A percentile compares a stretch with the other conserved stretches of the same genome.
phyloP scores from a whole-genome alignment of 2,797 vertebrate species.

The Babyrousa celebensis region DNA sequence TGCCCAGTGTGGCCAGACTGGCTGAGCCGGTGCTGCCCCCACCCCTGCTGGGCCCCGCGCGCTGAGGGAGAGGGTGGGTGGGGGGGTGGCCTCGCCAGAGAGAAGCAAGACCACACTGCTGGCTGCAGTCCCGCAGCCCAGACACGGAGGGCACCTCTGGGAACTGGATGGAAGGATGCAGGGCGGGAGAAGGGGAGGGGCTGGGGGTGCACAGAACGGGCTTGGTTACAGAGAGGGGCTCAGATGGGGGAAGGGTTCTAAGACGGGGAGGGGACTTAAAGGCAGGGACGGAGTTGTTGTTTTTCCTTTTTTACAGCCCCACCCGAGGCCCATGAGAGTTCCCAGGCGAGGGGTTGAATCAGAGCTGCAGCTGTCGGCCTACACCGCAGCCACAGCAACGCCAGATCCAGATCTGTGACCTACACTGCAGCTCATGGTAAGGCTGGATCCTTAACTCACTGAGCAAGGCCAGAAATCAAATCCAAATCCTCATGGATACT shows the following conservation, averaged over 20 bases:
- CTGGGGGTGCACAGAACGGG: not conserved
- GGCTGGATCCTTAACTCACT: too few relatives aligned
- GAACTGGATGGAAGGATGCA: too few relatives aligned
- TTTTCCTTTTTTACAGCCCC: not conserved
- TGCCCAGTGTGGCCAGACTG: slow-evolving; percentile 55
- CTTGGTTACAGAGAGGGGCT: not conserved
- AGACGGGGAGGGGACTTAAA: not conserved
- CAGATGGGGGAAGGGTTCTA: not conserved
- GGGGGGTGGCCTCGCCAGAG: not conserved
- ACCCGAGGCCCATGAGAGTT: not conserved
- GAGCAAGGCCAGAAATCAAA: too few relatives aligned
- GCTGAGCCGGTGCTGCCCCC: slow-evolving; percentile 40
- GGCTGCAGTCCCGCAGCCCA: not conserved
- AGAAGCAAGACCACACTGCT: not conserved
- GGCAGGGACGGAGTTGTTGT: not conserved
- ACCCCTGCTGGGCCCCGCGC: not conserved
- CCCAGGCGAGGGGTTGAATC: not conserved
- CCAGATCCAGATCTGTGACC: too few relatives aligned
- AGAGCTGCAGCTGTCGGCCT: too few relatives aligned
- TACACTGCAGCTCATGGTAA: too few relatives aligned
- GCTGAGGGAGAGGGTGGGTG: not conserved
- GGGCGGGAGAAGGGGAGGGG: not conserved
- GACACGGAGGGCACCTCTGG: not conserved
- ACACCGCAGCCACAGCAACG: too few relatives aligned
- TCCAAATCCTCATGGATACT: too few relatives aligned